Conservation (phyloP, 2,113 vertebrate species). For the Channa maculata region DNA sequence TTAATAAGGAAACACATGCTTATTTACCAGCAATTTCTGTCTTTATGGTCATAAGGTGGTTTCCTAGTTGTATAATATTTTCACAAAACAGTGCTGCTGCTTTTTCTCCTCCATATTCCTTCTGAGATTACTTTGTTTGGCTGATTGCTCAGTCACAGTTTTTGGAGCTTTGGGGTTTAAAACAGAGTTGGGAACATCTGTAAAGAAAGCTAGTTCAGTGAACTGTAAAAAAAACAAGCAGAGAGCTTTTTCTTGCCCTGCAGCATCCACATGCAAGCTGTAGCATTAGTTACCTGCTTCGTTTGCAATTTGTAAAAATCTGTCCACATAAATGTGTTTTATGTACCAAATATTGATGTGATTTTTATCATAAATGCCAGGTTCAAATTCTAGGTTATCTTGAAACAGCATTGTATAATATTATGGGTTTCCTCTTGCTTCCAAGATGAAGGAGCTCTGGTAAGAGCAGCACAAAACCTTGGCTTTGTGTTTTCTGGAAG, state of each 20-base stretch:
- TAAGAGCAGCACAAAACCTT: constrained; percentile 91
- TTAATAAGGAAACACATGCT: neutral
- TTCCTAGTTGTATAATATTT: neutral
- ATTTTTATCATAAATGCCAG: neutral
- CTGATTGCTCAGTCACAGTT: constrained; percentile 41
- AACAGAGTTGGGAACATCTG: neutral
- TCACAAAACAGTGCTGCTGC: neutral
- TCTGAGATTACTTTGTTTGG: constrained; percentile 32
- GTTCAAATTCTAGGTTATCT: neutral
- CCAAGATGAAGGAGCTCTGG: constrained; percentile 95
- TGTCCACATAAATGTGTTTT: constrained; percentile 18
- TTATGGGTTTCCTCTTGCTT: constrained; percentile 8
- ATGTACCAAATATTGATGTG: constrained; percentile 5
- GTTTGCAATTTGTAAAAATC: constrained; percentile 14
- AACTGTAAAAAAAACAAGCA: constrained; percentile 66
- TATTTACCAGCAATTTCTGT: too few species aligned
- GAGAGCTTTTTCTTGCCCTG: constrained; percentile 59
- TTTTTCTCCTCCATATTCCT: constrained; percentile 22
- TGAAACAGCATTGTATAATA: constrained; percentile 5
- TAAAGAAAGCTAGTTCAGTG: constrained; percentile 48
- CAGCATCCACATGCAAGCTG: constrained; percentile 46
- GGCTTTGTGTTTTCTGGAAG: constrained; percentile 95
- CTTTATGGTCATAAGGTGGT: neutral
- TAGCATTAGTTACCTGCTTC: constrained; percentile 37
- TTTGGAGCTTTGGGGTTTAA: constrained; percentile 52